Evolutionary conservation across 2,888 invertebrate species (phyloP).

Genomic region (Julus scanicus): DNA sequence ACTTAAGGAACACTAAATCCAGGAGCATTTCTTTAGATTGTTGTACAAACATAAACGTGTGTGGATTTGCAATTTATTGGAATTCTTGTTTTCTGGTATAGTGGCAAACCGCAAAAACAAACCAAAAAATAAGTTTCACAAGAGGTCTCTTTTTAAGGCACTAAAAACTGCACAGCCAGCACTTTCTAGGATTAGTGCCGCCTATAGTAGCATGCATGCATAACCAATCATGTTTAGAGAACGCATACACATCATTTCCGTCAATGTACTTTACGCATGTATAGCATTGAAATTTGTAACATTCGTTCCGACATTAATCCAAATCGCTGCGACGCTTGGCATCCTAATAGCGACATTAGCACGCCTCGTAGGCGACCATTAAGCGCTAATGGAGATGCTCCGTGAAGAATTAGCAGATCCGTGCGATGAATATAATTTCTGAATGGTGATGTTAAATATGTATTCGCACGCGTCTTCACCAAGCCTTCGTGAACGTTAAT

Average conservation of each 20-base stretch:
- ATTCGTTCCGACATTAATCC: background rate
- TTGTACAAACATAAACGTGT: no score
- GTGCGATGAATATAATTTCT: background rate
- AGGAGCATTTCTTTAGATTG: no score
- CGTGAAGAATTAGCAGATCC: background rate
- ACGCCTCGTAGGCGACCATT: background rate
- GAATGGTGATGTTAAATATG: background rate
- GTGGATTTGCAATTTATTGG: no score
- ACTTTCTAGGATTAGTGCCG: no score
- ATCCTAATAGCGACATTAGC: background rate
- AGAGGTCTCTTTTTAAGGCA: no score
- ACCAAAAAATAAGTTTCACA: no score
- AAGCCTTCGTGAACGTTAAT: background rate
- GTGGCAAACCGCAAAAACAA: no score
- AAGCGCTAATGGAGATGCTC: conserved; percentile 7
- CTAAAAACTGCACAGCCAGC: no score
- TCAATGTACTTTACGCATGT: background rate
- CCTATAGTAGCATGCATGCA: no score
- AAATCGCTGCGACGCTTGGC: background rate
- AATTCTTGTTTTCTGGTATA: no score
- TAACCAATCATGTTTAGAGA: no score
- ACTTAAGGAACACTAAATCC: no score
- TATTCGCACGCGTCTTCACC: background rate
- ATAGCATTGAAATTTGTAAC: background rate
- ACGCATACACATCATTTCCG: background rate